These are phyloP conservation scores for Phylloscopus collybita DNA, from an alignment of 2,797 vertebrate species.

Conservation along the genomic window DNA sequence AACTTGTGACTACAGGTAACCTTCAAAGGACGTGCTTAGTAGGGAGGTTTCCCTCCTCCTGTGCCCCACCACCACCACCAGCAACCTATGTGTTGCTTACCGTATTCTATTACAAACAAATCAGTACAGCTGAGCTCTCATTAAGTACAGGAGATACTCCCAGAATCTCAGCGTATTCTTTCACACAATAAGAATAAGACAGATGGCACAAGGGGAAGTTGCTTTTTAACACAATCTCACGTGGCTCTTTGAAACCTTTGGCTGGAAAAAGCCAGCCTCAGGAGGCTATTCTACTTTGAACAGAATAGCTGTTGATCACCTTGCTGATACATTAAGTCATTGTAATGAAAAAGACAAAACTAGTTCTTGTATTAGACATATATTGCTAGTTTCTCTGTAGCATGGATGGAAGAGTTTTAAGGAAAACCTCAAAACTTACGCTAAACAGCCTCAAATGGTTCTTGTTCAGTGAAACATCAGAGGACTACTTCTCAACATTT, in stretches of 20 bases:
- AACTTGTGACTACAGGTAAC: background rate
- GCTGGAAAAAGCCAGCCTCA: background rate
- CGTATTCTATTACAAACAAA: slow-evolving; percentile 34
- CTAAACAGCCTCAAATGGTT: background rate
- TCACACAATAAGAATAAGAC: slow-evolving; percentile 20
- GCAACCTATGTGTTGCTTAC: background rate
- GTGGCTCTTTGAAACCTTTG: background rate
- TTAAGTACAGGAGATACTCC: slow-evolving; percentile 15
- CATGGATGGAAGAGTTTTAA: background rate
- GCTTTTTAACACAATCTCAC: background rate
- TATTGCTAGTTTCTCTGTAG: background rate
- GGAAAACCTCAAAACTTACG: background rate
- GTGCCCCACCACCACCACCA: background rate
- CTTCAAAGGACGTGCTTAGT: background rate
- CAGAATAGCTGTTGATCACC: background rate
- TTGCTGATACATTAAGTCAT: background rate
- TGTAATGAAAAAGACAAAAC: background rate
- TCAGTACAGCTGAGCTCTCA: slow-evolving; percentile 1
- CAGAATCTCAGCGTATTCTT: slow-evolving; percentile 43
- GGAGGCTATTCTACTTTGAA: background rate
- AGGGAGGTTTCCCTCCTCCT: background rate
- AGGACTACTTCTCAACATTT: background rate
- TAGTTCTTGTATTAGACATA: background rate
- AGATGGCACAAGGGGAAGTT: slow-evolving; percentile 3
- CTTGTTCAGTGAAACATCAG: background rate